Evolutionary conservation across 2,888 invertebrate genomes (phyloP).

Genomic region (Pinctada fucata): DNA sequence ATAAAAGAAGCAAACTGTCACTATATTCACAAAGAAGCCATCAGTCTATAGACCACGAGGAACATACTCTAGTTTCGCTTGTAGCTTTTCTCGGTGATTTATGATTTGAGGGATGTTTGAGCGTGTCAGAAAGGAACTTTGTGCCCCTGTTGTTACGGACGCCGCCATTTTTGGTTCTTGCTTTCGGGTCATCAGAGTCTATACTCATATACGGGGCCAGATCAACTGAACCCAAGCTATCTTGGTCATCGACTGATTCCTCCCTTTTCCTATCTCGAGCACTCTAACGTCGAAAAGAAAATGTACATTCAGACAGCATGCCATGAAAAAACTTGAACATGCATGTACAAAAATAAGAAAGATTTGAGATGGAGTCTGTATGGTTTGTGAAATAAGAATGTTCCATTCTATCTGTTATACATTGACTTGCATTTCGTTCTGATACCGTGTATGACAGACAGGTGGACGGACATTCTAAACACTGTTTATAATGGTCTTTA

Average conservation of each 20-base stretch:
- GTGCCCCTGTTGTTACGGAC: background rate
- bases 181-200: constrained; percentile 17
- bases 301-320: constrained; percentile 9
- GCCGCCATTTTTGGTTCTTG: background rate
- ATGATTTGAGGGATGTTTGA: background rate
- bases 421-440: no score
- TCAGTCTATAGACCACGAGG: background rate
- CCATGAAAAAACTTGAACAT: constrained; percentile 2
- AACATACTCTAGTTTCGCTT: background rate
- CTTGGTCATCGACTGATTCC: constrained; percentile 36
- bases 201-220: constrained; percentile 50
- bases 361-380: background rate
- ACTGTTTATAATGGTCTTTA: no score
- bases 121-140: background rate
- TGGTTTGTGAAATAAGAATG: background rate
- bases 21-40: no score
- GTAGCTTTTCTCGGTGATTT: background rate
- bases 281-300: constrained; percentile 20
- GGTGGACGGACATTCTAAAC: no score
- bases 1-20: no score
- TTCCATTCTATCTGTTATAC: background rate
- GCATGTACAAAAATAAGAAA: background rate
- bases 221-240: constrained; percentile 58
- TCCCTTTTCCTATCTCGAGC: background rate
- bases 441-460: no score